phyloP scores from a whole-genome alignment of 2,797 vertebrate species.

The Tamandua tetradactyla region DNA sequence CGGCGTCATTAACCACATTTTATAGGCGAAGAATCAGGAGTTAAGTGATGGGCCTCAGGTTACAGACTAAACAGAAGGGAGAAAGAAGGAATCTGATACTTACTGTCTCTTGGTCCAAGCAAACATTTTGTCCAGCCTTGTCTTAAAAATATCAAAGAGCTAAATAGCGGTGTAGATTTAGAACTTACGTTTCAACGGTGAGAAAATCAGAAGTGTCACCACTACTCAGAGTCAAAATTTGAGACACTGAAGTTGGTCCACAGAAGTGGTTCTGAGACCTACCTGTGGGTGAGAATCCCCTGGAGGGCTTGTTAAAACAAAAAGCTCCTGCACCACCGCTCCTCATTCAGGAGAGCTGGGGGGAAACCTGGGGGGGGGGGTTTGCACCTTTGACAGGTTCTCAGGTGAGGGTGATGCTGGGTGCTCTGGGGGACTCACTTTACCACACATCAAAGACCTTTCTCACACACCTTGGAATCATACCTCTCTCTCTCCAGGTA shows the following conservation, averaged over 20 bases:
- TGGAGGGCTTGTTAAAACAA: background rate
- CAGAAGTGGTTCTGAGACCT: background rate
- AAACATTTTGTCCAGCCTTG: background rate
- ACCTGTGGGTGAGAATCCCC: background rate
- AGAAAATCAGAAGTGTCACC: background rate
- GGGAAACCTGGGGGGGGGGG: background rate
- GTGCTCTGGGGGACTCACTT: background rate
- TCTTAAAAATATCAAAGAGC: background rate
- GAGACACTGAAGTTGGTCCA: background rate
- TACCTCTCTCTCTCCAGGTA: background rate
- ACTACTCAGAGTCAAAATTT: background rate
- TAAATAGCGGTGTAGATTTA: background rate
- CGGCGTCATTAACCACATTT: slow-evolving; percentile 48
- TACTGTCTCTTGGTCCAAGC: background rate
- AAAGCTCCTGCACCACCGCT: background rate
- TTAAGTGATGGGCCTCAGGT: slow-evolving; percentile 62
- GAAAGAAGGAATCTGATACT: background rate
- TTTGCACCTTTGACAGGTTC: background rate
- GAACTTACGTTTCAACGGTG: background rate
- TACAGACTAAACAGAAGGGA: slow-evolving; percentile 51
- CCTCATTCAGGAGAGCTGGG: background rate
- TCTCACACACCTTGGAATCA: background rate
- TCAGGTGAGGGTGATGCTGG: background rate
- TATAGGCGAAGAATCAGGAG: slow-evolving; percentile 48
- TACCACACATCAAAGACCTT: background rate